phyloP scores from a whole-genome alignment of 2,797 vertebrate genomes.

The Steatocranus sp. region DNA sequence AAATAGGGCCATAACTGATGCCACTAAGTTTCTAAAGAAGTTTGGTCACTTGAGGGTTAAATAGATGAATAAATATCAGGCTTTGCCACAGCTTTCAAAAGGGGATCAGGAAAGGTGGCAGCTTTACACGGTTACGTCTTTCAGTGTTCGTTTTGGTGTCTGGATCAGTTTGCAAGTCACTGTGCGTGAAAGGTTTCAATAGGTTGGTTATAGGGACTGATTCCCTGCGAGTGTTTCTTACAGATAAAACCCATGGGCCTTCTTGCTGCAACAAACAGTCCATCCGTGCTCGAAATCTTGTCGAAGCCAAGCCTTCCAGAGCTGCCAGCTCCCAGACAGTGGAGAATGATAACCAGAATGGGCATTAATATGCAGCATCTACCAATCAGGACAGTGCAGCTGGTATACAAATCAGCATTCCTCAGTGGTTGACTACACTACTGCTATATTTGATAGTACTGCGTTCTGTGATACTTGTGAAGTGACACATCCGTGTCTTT shows the following conservation, averaged over 20 bases:
- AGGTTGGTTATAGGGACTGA: slow-evolving; percentile 18
- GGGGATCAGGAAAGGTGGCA: background rate
- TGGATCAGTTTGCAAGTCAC: slow-evolving; percentile 18
- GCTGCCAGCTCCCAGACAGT: slow-evolving; percentile 41
- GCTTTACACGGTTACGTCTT: background rate
- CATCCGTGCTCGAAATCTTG: slow-evolving; percentile 15
- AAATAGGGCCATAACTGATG: background rate
- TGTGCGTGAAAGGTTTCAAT: slow-evolving; percentile 16
- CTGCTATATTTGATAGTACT: background rate
- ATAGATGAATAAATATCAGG: background rate
- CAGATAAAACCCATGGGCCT: slow-evolving; percentile 53
- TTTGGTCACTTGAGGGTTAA: background rate
- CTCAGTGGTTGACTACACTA: background rate
- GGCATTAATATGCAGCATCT: slow-evolving; percentile 33
- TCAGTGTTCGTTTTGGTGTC: background rate
- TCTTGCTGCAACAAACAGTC: slow-evolving; percentile 27
- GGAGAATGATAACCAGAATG: slow-evolving; percentile 34
- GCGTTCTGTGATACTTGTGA: background rate
- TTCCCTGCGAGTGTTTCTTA: slow-evolving; percentile 39
- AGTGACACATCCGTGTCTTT: background rate
- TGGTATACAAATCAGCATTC: slow-evolving; percentile 21
- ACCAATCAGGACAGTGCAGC: slow-evolving; percentile 27
- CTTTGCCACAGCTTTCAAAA: background rate
- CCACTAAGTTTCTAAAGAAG: background rate
- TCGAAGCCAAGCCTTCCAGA: slow-evolving; percentile 21